phyloP scores from a whole-genome alignment of 2,797 vertebrate species.

The Rhynchonycteris naso region DNA sequence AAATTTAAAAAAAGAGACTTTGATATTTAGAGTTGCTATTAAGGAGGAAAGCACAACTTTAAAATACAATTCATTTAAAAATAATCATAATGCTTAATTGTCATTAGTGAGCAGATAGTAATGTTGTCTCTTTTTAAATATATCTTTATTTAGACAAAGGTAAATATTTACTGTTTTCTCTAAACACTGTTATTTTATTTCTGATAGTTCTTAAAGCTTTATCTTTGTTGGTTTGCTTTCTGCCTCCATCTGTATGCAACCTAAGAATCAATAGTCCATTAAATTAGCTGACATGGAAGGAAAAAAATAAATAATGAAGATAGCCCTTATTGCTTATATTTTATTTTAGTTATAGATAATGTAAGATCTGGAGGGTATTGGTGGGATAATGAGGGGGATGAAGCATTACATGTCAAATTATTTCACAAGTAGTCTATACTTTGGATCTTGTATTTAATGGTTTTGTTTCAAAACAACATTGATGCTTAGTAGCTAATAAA shows the following conservation, averaged over 20 bases:
- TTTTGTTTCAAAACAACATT: slow-evolving; percentile 73
- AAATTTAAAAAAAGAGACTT: slow-evolving; percentile 37
- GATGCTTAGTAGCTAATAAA: slow-evolving; percentile 38
- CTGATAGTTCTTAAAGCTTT: slow-evolving; percentile 52
- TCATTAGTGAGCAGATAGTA: slow-evolving; percentile 42
- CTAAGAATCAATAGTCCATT: slow-evolving; percentile 85
- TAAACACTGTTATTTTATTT: slow-evolving; percentile 67
- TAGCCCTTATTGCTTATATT: slow-evolving; percentile 76
- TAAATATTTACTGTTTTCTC: slow-evolving; percentile 12
- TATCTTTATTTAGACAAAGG: not conserved
- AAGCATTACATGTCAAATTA: slow-evolving; percentile 55
- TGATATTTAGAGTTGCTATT: slow-evolving; percentile 27
- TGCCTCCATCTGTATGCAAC: slow-evolving; percentile 74
- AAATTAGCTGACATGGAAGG: slow-evolving; percentile 82
- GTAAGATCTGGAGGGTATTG: slow-evolving; percentile 66
- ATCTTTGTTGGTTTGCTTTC: slow-evolving; percentile 74
- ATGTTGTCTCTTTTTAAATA: not conserved
- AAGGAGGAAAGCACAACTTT: slow-evolving; percentile 15
- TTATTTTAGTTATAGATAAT: slow-evolving; percentile 78
- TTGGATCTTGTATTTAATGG: slow-evolving; percentile 37
- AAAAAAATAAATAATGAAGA: slow-evolving; percentile 86
- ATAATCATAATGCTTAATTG: not conserved
- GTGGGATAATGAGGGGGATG: not conserved
- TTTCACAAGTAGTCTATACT: slow-evolving; percentile 70
- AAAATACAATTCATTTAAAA: slow-evolving; percentile 28